Percentiles rank a stretch among this genome's conserved stretches.
phyloP scores from a whole-genome alignment of 1,140 invertebrate species.

The Hylaeus volcanicus region DNA sequence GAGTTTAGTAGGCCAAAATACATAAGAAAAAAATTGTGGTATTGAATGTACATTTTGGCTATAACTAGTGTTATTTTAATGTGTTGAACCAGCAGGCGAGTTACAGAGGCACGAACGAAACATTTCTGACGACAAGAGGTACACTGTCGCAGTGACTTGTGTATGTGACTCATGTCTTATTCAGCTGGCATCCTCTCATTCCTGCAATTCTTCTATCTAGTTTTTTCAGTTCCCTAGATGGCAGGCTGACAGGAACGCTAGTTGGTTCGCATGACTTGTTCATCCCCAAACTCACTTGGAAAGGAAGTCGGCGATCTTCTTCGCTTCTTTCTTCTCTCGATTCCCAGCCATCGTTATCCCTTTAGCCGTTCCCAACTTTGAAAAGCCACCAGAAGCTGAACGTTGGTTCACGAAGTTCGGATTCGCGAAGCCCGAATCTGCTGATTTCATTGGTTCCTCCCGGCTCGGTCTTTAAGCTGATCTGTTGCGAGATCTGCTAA shows the following conservation, averaged over 20 bases:
- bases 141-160: slow-evolving; percentile 35
- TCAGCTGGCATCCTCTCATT: slow-evolving; percentile 33
- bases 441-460: slow-evolving; percentile 45
- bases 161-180: slow-evolving; percentile 58
- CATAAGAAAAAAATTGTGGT: too few species aligned
- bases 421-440: slow-evolving; percentile 35
- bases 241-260: slow-evolving; percentile 41
- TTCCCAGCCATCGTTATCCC: slow-evolving; percentile 13
- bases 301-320: slow-evolving; percentile 43
- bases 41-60: too few species aligned
- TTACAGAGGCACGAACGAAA: background rate
- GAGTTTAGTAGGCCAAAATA: too few species aligned
- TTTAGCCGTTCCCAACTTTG: slow-evolving; percentile 13
- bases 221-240: slow-evolving; percentile 40
- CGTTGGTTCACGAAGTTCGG: slow-evolving; percentile 15
- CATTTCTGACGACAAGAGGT: slow-evolving; percentile 25
- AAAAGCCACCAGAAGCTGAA: background rate
- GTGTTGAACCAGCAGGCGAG: background rate
- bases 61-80: too few species aligned
- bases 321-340: slow-evolving; percentile 21
- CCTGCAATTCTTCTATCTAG: slow-evolving; percentile 27
- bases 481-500: slow-evolving; percentile 49
- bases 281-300: slow-evolving; percentile 50
- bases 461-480: slow-evolving; percentile 46
- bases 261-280: slow-evolving; percentile 39